phyloP scores from a whole-genome alignment of 2,888 invertebrate species.

The Aricia artaxerxes region DNA sequence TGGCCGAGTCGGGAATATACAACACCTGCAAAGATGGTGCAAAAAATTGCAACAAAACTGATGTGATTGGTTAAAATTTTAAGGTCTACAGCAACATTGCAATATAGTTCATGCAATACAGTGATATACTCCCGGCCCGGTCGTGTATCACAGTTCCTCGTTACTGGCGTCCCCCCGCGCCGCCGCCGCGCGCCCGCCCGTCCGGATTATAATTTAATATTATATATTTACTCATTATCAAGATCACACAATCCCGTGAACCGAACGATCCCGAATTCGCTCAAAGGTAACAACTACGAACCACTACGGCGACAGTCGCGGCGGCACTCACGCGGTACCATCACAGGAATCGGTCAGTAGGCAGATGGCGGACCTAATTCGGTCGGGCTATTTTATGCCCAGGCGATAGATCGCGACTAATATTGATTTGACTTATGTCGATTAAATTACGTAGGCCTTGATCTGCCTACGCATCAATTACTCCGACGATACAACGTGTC shows the following conservation, averaged over 20 bases:
- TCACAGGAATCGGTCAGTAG: not conserved
- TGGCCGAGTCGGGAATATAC: not conserved
- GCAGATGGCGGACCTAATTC: not conserved
- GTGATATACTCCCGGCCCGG: constrained; percentile 39
- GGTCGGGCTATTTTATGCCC: not conserved
- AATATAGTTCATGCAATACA: constrained; percentile 37
- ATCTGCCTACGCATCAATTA: not conserved
- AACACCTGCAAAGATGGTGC: constrained; percentile 36
- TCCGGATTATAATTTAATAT: constrained; percentile 58
- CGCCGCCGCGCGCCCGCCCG: constrained; percentile 33
- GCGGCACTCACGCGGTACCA: constrained; percentile 31
- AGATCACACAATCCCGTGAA: constrained; percentile 77
- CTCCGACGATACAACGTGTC: not conserved
- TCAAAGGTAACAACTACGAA: constrained; percentile 67
- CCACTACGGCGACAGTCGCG: constrained; percentile 46
- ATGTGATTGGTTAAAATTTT: not conserved
- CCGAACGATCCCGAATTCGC: constrained; percentile 67
- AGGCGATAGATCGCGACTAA: not conserved
- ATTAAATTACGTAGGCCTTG: not conserved
- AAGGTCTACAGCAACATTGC: not conserved
- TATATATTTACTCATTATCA: constrained; percentile 71
- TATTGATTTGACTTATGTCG: not conserved
- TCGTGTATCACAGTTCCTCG: constrained; percentile 52
- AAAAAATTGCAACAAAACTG: not conserved
- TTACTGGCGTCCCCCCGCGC: constrained; percentile 34